Evolutionary conservation across 2,113 vertebrate species (phyloP), one percentile per base, ranked within the genome.

Genomic region (Polypterus senegalus): DNA sequence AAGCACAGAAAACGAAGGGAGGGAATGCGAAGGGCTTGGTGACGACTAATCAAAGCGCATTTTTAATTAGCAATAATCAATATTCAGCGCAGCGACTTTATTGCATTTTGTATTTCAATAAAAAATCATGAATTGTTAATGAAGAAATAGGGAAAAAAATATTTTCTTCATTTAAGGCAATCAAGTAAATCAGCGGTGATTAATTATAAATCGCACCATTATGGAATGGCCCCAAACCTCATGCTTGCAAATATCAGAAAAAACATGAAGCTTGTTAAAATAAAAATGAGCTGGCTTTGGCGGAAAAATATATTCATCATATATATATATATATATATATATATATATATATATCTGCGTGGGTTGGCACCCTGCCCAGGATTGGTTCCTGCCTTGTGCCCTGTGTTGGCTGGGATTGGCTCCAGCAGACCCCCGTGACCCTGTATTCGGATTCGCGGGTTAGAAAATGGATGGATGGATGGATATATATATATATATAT

Each of bases 11-110:
- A 85, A 70, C 76, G 71, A 69, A 70, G 78, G 73, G 78, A 74
- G 81, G 71, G 75, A 84, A 77, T 75, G 77, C 69, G 59, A 73
- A 58, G 64, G 70, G 46, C 63, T 73, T 63, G 67, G 61, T 65
- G 71, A 75, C 71, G 68, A 71, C 86, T 79, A 81, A 84, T 91
- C 88, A 89, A 88, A 86, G 84, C 75, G 80, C 89, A 93, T 93
- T 91, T 92, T 92, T 92, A 93, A 97, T 92, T 91, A 82, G 85
- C 81, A 74, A 83, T 89, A 91, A 94, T 93, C 94, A 92, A 94
- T 96, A 94, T 92, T 94, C 89, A 93, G 88, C 74, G 76, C 69
- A 61, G 75, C 71, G 62, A 70, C 74, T 82, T 85, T 79, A 77
- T 79, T 74, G 71, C 59, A 80, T 77, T 86, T 90, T 90, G 92